Base-by-base conservation (phyloP, 1,140 invertebrate species). In the Hypsibius dujardini region DNA sequence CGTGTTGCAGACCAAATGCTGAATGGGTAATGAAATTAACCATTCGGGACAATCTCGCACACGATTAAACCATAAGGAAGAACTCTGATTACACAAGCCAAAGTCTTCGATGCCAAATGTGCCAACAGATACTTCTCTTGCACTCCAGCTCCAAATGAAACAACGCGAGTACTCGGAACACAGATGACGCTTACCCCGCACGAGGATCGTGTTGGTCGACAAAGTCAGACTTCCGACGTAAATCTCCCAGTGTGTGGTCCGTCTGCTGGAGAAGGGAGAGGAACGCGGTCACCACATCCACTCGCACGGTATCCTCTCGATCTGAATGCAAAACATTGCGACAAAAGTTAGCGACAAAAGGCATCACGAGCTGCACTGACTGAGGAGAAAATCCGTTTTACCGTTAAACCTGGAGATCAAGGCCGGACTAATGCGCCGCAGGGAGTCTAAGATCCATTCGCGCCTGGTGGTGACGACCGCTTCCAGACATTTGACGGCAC, bases 301-400 rank as follows among this genome's bases (percentile, higher is more conserved):
- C 92, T 79, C 96, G 96, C 0, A 98, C 95, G 80, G 95, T 98
- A 81, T 98, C 95, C 81, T 98, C 95, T 59, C 95, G 84, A 80
- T 98, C 95, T 87, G 78, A 73, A 80, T 82, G 75, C 47, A 74
- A 71, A 59, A 73, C 73, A 59, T 50, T 40, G 70, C 42, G 50
- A 71, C 73, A 70, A 72, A 69, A 46, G 70, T 14, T 69, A 15
- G 28, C 2, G 40, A 46, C 40, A 69, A 69, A 69, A 7, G 40
- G n/a, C 2, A 72, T 40, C 28, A 28, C 50, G 28, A 15, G 60
- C 46, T 70, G 45, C 46, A 28, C 47, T 28, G 1, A 73, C 1
- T 70, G 7, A 45, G 73, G 70, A 70, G 46, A 42, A 47, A 72
- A 72, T 70, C 72, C 69, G 72, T 78, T 46, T 74, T 74, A 88